Evolutionary conservation across 2,888 invertebrate species (phyloP).

Genomic region (Drosophila infuscata): DNA sequence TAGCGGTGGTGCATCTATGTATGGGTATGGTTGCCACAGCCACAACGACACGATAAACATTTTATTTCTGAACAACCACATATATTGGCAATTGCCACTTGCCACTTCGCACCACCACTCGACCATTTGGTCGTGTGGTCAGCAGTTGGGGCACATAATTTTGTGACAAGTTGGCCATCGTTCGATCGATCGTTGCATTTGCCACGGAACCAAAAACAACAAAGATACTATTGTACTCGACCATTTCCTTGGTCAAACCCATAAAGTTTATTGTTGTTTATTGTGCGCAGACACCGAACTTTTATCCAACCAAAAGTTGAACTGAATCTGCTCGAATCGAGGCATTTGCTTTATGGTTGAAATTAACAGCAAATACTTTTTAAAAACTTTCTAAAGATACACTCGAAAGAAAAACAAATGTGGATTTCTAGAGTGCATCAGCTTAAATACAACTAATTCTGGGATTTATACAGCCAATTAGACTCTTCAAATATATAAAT

Average conservation of each 20-base stretch:
- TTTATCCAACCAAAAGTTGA: conserved; percentile 21
- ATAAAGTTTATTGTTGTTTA: too few relatives aligned
- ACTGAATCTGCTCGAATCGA: conserved; percentile 14
- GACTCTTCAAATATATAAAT: too few relatives aligned
- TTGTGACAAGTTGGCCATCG: conserved; percentile 31
- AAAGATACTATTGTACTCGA: too few relatives aligned
- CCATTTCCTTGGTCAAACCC: too few relatives aligned
- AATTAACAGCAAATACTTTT: conserved; percentile 42
- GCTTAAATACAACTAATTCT: background rate
- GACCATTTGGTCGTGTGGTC: background rate
- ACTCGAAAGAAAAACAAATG: background rate
- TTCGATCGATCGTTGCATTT: too few relatives aligned
- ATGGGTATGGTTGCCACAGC: too few relatives aligned
- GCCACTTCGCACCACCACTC: too few relatives aligned
- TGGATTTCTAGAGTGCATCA: background rate
- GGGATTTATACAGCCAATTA: background rate
- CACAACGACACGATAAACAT: too few relatives aligned
- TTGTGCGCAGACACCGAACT: conserved; percentile 1
- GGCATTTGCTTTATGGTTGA: conserved; percentile 27
- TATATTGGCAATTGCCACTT: too few relatives aligned
- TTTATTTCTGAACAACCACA: too few relatives aligned
- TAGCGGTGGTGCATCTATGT: too few relatives aligned
- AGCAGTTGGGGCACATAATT: conserved; percentile 49
- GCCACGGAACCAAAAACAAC: too few relatives aligned
- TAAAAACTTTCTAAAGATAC: conserved; percentile 5